Percentiles rank a stretch among this genome's conserved stretches.
Evolutionary conservation across 2,888 invertebrate species (phyloP).

Genomic region (Erannis defoliaria): DNA sequence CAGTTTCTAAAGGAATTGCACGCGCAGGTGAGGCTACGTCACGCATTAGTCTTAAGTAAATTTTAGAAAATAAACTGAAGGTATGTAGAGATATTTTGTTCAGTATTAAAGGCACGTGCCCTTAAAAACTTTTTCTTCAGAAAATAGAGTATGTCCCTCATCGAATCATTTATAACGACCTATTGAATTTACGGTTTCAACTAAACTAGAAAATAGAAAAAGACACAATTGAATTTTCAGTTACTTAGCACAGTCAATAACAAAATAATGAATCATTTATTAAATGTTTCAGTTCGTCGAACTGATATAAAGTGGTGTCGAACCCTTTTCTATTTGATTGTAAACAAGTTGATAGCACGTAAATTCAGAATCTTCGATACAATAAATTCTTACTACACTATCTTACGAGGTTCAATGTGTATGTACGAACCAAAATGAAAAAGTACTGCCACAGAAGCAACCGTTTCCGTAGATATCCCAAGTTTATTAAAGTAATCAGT

Average conservation of each 20-base stretch:
- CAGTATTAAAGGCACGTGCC: no score
- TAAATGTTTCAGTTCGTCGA: conserved; percentile 28
- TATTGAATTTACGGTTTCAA: conserved; percentile 1
- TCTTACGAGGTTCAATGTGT: background rate
- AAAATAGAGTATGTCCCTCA: background rate
- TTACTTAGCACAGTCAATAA: conserved; percentile 5
- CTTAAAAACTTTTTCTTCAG: no score
- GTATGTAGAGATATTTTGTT: no score
- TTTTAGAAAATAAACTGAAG: no score
- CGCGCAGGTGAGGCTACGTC: no score
- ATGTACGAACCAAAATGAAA: no score
- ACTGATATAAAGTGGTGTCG: conserved; percentile 20
- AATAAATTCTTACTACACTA: conserved; percentile 3
- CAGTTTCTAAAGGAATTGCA: no score
- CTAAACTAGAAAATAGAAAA: conserved; percentile 5
- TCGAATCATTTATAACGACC: background rate
- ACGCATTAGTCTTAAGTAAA: no score
- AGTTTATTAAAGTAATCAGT: background rate
- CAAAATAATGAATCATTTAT: conserved; percentile 6
- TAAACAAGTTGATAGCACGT: conserved; percentile 10
- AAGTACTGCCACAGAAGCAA: no score
- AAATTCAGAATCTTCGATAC: conserved; percentile 9
- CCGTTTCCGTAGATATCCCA: no score
- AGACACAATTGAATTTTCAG: conserved; percentile 3
- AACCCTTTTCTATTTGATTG: conserved; percentile 19